phyloP scores from a whole-genome alignment of 2,797 vertebrate species.

The Arctocebus calabarensis region DNA sequence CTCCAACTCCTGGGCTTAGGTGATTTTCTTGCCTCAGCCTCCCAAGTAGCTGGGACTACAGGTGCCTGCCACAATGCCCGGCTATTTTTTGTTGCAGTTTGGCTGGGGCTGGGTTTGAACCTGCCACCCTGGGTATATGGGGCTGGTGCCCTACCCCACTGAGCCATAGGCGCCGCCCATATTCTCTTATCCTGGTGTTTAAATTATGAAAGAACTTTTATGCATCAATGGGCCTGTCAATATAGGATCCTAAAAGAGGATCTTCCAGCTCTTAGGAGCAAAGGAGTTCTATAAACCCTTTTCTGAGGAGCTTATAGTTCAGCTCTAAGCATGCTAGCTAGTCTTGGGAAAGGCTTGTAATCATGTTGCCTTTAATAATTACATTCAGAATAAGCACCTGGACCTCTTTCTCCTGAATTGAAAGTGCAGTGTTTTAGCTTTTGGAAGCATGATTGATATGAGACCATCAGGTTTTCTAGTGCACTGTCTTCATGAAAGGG shows the following conservation, averaged over 20 bases:
- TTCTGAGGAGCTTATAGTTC: background rate
- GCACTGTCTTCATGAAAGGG: background rate
- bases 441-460: background rate
- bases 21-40: too few relatives aligned
- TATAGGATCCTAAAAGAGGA: background rate
- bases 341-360: constrained; percentile 42
- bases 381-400: constrained; percentile 24
- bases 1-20: too few relatives aligned
- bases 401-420: background rate
- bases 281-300: constrained; percentile 19
- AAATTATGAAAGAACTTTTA: background rate
- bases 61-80: too few relatives aligned
- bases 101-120: too few relatives aligned
- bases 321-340: background rate
- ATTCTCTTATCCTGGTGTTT: constrained; percentile 1
- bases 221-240: background rate
- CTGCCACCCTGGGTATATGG: too few relatives aligned
- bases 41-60: too few relatives aligned
- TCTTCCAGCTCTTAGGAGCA: background rate
- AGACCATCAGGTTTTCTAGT: background rate
- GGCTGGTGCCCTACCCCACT: too few relatives aligned
- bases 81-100: too few relatives aligned
- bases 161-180: too few relatives aligned
- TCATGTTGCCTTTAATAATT: constrained; percentile 39
- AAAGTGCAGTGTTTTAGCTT: constrained; percentile 42